Conservation (phyloP, 2,797 vertebrate genomes). For the Coregonus sp. region DNA sequence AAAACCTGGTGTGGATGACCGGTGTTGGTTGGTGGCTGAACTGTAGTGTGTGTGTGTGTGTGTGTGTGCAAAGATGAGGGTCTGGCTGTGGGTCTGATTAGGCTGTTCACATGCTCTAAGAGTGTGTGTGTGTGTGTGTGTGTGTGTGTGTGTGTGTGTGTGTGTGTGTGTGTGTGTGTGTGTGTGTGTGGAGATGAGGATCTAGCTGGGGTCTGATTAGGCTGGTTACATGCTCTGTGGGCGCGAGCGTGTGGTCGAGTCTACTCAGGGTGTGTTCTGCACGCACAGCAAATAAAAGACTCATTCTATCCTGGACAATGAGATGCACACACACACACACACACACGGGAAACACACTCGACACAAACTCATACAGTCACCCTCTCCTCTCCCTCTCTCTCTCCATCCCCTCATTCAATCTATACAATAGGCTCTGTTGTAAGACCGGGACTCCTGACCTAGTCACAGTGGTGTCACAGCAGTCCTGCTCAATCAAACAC, state of each 20-base stretch:
- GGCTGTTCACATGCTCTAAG: slow-evolving; percentile 41
- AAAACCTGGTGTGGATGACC: neutral
- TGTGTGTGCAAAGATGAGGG: slow-evolving; percentile 34
- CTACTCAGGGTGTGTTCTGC: slow-evolving; percentile 39
- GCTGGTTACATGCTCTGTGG: slow-evolving; percentile 54
- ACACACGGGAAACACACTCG: slow-evolving; percentile 41
- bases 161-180: slow-evolving; percentile 10
- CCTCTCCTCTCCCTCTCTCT: slow-evolving; percentile 50
- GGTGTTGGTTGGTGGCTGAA: neutral
- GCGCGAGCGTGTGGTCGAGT: slow-evolving; percentile 50
- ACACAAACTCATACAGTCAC: slow-evolving; percentile 47
- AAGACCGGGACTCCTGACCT: slow-evolving; percentile 52
- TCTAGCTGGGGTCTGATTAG: slow-evolving; percentile 51
- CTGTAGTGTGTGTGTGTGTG: slow-evolving; percentile 31
- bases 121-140: slow-evolving; percentile 17
- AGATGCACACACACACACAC: slow-evolving; percentile 49
- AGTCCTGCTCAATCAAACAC: neutral
- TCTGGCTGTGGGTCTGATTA: slow-evolving; percentile 27
- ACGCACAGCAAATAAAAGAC: slow-evolving; percentile 61
- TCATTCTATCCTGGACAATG: slow-evolving; percentile 69
- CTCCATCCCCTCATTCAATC: slow-evolving; percentile 57
- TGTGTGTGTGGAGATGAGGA: slow-evolving; percentile 36
- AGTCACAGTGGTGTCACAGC: neutral
- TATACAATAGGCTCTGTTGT: slow-evolving; percentile 45
- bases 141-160: slow-evolving; percentile 13